Conservation (phyloP, 2,797 vertebrate species). For the Molossus alvarezi region DNA sequence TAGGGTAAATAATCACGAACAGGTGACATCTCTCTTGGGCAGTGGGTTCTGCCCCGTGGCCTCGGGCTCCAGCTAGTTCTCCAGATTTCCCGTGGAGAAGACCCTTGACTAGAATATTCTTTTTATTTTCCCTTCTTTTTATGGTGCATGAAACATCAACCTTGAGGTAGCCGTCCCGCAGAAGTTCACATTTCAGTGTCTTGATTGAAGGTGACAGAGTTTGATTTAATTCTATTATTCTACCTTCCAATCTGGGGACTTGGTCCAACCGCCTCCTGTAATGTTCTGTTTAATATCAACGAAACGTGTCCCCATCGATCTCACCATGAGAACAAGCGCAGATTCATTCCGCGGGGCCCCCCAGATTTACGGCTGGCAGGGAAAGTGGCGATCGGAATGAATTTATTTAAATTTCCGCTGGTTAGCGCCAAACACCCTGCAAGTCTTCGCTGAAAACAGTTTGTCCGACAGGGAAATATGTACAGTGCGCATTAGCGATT, state of each 20-base stretch:
- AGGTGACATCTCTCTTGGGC: no score
- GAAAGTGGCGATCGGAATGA: not conserved
- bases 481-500: conserved; percentile 52
- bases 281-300: conserved; percentile 50
- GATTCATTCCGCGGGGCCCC: conserved; percentile 17
- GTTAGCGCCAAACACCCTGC: conserved; percentile 11
- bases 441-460: conserved; percentile 66
- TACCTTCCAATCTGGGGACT: conserved; percentile 24
- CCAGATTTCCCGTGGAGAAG: not conserved
- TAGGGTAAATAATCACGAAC: not conserved
- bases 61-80: no score
- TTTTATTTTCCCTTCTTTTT: rapidly evolving
- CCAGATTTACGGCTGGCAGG: conserved; percentile 44
- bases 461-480: conserved; percentile 70
- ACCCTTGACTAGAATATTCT: not conserved
- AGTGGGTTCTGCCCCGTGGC: no score
- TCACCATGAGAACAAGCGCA: not conserved
- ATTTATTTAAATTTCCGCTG: conserved; percentile 79
- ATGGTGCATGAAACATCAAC: not conserved
- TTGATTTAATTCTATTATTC: conserved; percentile 29
- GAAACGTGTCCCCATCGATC: not conserved
- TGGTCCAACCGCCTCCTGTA: not conserved
- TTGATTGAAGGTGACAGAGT: conserved; percentile 41
- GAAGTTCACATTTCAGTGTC: not conserved
- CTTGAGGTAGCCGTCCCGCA: not conserved